These are phyloP conservation scores for Notolepis coatsorum DNA, from an alignment of 2,797 vertebrate genomes.

Conservation along the genomic window DNA sequence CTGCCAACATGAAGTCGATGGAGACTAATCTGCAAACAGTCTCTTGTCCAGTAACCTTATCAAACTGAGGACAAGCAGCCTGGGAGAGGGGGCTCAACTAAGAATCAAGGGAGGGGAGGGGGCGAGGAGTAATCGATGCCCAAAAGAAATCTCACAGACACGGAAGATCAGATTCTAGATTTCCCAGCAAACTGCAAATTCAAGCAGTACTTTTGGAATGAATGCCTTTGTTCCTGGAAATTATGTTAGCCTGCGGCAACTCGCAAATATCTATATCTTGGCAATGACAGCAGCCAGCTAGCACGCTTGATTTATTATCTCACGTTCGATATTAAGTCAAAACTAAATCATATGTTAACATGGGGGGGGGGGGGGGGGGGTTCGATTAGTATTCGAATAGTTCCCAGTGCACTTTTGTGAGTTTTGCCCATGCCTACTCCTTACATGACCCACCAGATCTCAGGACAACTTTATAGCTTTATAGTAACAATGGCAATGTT, in stretches of 20 bases:
- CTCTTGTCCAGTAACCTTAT: conserved; percentile 37
- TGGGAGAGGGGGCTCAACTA: conserved; percentile 14
- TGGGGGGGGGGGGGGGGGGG: too few species aligned
- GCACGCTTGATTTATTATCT: too few species aligned
- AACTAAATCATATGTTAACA: too few species aligned
- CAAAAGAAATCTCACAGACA: background rate
- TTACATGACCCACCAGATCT: too few species aligned
- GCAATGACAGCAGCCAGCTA: too few species aligned
- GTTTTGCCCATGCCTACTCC: too few species aligned
- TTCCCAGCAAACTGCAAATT: background rate
- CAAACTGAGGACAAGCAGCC: conserved; percentile 22
- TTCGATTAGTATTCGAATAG: too few species aligned
- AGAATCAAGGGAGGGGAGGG: conserved; percentile 17
- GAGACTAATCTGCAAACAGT: background rate
- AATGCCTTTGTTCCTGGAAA: too few species aligned
- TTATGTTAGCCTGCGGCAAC: too few species aligned
- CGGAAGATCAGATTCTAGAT: conserved; percentile 1
- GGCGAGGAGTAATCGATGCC: background rate
- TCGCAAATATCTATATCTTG: too few species aligned
- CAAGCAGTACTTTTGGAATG: background rate
- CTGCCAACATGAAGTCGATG: conserved; percentile 30
- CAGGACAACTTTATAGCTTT: background rate
- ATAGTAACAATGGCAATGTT: background rate
- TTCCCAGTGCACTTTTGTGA: too few species aligned
- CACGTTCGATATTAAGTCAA: too few species aligned